These are phyloP conservation scores for Zygogramma bicolorata DNA, from an alignment of 2,888 invertebrate genomes.

Conservation along the genomic window DNA sequence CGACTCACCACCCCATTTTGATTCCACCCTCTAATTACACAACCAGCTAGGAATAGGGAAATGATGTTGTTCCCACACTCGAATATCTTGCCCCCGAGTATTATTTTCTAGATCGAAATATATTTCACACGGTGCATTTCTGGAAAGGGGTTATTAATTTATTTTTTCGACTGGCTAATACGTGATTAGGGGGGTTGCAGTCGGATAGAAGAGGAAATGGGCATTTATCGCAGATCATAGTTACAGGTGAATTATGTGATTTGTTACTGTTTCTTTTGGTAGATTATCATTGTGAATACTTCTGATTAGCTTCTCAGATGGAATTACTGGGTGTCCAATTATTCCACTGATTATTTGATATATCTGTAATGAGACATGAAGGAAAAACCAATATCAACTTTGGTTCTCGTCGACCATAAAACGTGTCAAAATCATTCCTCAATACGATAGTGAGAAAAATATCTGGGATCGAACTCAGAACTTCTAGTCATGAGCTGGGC, in stretches of 20 bases:
- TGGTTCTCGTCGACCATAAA: too few relatives aligned
- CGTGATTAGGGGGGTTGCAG: background rate
- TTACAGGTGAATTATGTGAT: background rate
- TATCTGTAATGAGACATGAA: too few relatives aligned
- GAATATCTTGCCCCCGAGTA: constrained; percentile 42
- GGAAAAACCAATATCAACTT: too few relatives aligned
- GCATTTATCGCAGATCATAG: background rate
- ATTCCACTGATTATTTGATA: too few relatives aligned
- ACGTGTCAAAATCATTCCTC: too few relatives aligned
- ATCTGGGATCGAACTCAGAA: too few relatives aligned
- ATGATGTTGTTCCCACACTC: constrained; percentile 55
- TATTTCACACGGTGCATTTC: constrained; percentile 45
- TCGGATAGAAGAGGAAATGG: background rate
- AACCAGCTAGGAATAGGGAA: constrained; percentile 54
- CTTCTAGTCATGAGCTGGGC: too few relatives aligned
- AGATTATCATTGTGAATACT: too few relatives aligned
- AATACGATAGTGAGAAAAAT: too few relatives aligned
- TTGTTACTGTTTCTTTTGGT: background rate
- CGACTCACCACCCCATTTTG: constrained; percentile 33
- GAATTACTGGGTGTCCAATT: too few relatives aligned
- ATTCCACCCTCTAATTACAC: constrained; percentile 58
- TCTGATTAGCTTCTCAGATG: too few relatives aligned
- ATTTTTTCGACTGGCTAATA: background rate
- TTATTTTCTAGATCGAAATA: constrained; percentile 40
- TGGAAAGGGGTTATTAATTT: constrained; percentile 28